Conservation (phyloP, 2,113 vertebrate genomes). For the Holacanthus passer region DNA sequence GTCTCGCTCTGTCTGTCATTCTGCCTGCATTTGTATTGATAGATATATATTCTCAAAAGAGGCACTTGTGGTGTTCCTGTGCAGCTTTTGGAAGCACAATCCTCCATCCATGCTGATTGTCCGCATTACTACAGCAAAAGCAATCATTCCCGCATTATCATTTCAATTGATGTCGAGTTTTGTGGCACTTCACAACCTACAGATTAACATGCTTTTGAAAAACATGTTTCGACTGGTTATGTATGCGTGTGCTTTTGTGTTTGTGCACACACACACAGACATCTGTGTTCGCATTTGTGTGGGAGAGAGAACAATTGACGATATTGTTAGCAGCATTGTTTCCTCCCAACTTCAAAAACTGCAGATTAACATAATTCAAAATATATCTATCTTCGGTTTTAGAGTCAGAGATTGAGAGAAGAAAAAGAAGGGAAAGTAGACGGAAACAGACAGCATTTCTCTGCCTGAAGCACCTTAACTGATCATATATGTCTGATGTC, state of each 20-base stretch:
- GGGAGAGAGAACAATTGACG: constrained; percentile 30
- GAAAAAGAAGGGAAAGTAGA: constrained; percentile 31
- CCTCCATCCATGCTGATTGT: constrained; percentile 6
- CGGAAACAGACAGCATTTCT: constrained; percentile 59
- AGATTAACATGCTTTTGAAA: constrained; percentile 60
- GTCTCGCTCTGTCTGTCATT: constrained; percentile 45
- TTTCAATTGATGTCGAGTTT: constrained; percentile 39
- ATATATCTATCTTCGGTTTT: constrained; percentile 37
- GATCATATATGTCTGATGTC: constrained; percentile 84
- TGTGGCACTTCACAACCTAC: constrained; percentile 34
- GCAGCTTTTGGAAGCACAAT: not conserved
- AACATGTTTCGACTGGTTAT: constrained; percentile 19
- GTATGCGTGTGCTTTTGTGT: not conserved
- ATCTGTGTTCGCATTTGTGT: constrained; percentile 24
- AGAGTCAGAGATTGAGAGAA: constrained; percentile 23
- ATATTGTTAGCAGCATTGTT: constrained; percentile 47
- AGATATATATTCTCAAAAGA: constrained; percentile 32
- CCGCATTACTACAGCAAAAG: not conserved
- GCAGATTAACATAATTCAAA: constrained; percentile 56
- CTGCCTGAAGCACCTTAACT: constrained; percentile 77
- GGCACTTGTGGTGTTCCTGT: not conserved
- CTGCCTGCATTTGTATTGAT: constrained; percentile 45
- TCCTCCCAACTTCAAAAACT: constrained; percentile 54
- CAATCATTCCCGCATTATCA: constrained; percentile 23
- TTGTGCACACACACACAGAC: not conserved